Conservation (phyloP, 1,140 invertebrate genomes). For the Zaprionus taronus region DNA sequence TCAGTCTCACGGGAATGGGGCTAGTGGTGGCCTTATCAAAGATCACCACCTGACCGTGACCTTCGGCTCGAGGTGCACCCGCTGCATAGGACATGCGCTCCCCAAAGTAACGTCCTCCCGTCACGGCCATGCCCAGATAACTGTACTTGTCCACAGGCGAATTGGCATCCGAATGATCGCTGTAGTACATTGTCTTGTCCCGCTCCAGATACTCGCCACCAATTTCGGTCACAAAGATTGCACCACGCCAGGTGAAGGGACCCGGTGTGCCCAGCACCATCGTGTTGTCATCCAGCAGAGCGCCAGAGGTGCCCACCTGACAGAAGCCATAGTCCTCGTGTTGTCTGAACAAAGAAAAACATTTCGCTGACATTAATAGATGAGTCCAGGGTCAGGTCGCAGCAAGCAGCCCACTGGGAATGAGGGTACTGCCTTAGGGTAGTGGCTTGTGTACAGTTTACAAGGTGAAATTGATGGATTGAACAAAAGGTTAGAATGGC, state of each 20-base stretch:
- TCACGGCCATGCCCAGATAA: conserved; percentile 93
- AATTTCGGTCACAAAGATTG: conserved; percentile 91
- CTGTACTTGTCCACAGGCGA: conserved; percentile 95
- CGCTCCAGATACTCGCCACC: conserved; percentile 90
- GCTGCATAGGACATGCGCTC: conserved; percentile 89
- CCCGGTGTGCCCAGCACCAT: conserved; percentile 94
- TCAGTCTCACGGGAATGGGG: conserved; percentile 87
- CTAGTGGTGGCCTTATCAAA: conserved; percentile 88
- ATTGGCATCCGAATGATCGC: conserved; percentile 88
- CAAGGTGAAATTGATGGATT: neutral
- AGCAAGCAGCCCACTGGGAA: neutral
- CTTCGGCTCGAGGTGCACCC: conserved; percentile 93
- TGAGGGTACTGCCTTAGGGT: neutral
- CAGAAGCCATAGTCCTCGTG: conserved; percentile 96
- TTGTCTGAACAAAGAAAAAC: conserved; percentile 43
- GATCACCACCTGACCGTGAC: conserved; percentile 94
- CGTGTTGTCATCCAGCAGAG: conserved; percentile 91
- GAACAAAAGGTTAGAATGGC: neutral
- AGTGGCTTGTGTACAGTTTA: neutral
- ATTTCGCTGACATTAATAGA: conserved; percentile 49
- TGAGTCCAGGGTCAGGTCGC: conserved; percentile 59
- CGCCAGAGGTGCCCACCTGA: conserved; percentile 95
- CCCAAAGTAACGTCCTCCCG: conserved; percentile 91
- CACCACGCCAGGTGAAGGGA: conserved; percentile 94
- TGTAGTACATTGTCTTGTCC: conserved; percentile 92